These are phyloP conservation scores for Oryzias melastigma DNA, from an alignment of 2,113 vertebrate genomes.

Conservation along the genomic window DNA sequence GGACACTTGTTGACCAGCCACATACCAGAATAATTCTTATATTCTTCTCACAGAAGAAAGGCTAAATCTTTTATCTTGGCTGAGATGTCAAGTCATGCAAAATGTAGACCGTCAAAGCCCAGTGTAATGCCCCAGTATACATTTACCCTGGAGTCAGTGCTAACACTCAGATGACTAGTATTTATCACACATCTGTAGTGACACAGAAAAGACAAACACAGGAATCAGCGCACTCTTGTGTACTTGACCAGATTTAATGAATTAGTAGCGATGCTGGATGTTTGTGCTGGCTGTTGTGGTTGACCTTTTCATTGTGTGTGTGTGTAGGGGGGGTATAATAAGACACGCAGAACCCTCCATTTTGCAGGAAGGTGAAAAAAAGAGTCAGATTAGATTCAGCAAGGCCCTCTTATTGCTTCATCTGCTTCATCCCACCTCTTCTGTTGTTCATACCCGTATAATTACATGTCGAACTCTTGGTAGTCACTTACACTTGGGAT, in stretches of 20 bases:
- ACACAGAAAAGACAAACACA: not conserved
- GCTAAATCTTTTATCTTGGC: conserved; percentile 50
- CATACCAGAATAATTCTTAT: conserved; percentile 43
- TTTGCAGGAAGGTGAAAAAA: conserved; percentile 23
- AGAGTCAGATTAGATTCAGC: not conserved
- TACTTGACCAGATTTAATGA: conserved; percentile 56
- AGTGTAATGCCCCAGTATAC: not conserved
- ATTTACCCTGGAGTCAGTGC: not conserved
- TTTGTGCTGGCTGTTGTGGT: not conserved
- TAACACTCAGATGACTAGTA: not conserved
- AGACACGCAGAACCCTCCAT: conserved; percentile 29
- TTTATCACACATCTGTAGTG: too few species aligned
- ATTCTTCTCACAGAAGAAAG: conserved; percentile 44
- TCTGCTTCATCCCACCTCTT: not conserved
- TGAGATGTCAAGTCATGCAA: conserved; percentile 47
- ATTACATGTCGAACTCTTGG: conserved; percentile 32
- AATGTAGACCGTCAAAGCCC: conserved; percentile 39
- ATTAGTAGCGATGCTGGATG: conserved; percentile 52
- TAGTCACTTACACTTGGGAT: conserved; percentile 47
- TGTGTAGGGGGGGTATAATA: conserved; percentile 38
- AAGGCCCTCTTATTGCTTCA: not conserved
- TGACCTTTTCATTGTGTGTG: conserved; percentile 5
- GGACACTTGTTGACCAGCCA: conserved; percentile 54
- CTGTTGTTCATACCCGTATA: conserved; percentile 13
- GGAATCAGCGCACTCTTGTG: conserved; percentile 19